Evolutionary conservation across 2,888 invertebrate species (phyloP).

Genomic region (Trissolcus japonicus): DNA sequence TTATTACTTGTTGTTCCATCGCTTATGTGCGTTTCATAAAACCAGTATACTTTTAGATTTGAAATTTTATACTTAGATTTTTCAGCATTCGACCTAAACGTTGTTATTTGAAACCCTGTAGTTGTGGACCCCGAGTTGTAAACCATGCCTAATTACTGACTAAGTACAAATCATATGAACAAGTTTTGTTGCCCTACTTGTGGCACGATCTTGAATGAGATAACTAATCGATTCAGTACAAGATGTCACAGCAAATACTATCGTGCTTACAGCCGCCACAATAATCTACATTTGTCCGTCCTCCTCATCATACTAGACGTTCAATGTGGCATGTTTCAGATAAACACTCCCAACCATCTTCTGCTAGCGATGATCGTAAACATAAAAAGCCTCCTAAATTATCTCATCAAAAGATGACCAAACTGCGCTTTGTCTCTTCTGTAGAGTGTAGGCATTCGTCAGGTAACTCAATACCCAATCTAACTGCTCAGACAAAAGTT

Average conservation of each 20-base stretch:
- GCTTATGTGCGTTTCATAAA: slow-evolving; percentile 49
- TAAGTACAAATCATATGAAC: too few species aligned
- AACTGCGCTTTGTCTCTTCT: slow-evolving; percentile 88
- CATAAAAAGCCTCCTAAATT: slow-evolving; percentile 75
- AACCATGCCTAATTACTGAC: too few species aligned
- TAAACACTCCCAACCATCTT: slow-evolving; percentile 79
- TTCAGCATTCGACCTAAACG: neutral
- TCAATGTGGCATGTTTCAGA: slow-evolving; percentile 79
- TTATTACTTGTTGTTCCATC: slow-evolving; percentile 58
- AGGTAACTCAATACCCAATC: slow-evolving; percentile 77
- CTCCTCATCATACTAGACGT: slow-evolving; percentile 69
- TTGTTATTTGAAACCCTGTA: slow-evolving; percentile 1
- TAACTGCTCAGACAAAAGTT: slow-evolving; percentile 36
- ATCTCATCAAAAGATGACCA: slow-evolving; percentile 80
- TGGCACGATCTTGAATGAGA: neutral
- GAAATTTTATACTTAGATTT: neutral
- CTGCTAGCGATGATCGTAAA: slow-evolving; percentile 78
- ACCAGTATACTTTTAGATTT: slow-evolving; percentile 21
- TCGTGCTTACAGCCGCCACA: slow-evolving; percentile 28
- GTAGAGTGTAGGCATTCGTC: slow-evolving; percentile 89
- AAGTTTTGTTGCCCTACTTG: neutral
- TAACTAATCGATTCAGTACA: neutral
- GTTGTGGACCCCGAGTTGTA: too few species aligned
- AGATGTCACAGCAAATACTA: slow-evolving; percentile 17
- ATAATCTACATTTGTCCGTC: slow-evolving; percentile 56